Percentiles rank a stretch among this genome's conserved stretches.
phyloP scores from a whole-genome alignment of 2,113 vertebrate genomes.

The Meleagris gallopavo region DNA sequence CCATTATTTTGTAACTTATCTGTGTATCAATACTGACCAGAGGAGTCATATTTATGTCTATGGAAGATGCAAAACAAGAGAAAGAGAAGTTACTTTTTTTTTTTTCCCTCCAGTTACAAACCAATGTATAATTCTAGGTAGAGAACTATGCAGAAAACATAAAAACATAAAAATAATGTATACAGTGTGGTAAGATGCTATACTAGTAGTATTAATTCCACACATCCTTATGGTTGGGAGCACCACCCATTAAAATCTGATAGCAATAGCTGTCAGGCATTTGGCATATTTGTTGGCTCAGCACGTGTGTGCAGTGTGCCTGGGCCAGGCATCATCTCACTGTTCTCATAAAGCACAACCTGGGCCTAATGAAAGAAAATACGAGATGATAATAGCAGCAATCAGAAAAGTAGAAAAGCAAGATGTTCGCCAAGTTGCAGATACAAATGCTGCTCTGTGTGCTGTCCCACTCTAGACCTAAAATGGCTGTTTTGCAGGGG shows the following conservation, averaged over 20 bases:
- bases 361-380: conserved; percentile 6
- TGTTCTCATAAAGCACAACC: background rate
- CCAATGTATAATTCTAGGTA: background rate
- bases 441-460: background rate
- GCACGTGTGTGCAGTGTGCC: background rate
- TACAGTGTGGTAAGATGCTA: background rate
- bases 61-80: background rate
- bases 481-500: conserved; percentile 78
- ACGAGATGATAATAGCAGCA: background rate
- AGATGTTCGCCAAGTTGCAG: background rate
- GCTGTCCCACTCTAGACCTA: conserved; percentile 61
- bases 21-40: background rate
- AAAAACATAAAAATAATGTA: background rate
- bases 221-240: background rate
- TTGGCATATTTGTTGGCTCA: background rate
- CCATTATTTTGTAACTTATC: background rate
- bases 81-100: background rate
- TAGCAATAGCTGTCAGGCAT: background rate
- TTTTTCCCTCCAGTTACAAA: background rate
- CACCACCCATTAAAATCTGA: background rate
- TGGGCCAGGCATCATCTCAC: background rate
- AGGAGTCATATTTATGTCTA: background rate
- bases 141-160: background rate
- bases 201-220: background rate
- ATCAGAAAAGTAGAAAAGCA: conserved; percentile 10